These are phyloP conservation scores for Agelas oroides DNA, from an alignment of 37 sponge, comb jelly and placozoan genomes.

Conservation along the genomic window DNA sequence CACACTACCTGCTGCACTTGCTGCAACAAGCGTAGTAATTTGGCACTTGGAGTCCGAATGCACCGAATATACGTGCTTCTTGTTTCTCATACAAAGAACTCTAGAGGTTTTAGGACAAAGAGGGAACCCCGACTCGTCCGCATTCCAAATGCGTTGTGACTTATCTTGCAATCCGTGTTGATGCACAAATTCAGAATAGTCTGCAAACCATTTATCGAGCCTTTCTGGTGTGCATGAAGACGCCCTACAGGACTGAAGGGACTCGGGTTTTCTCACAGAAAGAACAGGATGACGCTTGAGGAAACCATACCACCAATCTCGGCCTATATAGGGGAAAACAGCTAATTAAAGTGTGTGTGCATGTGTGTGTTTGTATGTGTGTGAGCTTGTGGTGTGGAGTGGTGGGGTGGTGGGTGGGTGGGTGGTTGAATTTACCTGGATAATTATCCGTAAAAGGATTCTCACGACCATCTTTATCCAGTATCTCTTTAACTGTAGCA, in stretches of 20 bases:
- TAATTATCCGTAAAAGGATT: constrained; percentile 51
- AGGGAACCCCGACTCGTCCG: constrained; percentile 52
- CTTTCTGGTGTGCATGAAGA: constrained; percentile 31
- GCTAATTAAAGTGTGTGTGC: too few species aligned
- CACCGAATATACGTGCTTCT: constrained; percentile 17
- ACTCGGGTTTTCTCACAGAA: not conserved
- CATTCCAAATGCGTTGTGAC: constrained; percentile 43
- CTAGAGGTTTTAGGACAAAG: constrained; percentile 36
- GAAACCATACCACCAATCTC: constrained; percentile 57
- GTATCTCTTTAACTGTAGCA: constrained; percentile 18
- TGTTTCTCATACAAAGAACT: not conserved
- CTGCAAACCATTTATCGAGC: constrained; percentile 16
- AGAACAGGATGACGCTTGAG: not conserved
- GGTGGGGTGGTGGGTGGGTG: too few species aligned
- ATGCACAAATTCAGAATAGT: constrained; percentile 10
- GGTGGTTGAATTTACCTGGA: constrained; percentile 52
- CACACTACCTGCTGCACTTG: constrained; percentile 24
- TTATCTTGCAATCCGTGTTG: constrained; percentile 3
- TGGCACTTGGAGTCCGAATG: constrained; percentile 17
- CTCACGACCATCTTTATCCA: constrained; percentile 32
- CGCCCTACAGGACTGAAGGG: constrained; percentile 9
- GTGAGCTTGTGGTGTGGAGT: too few species aligned
- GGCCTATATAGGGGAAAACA: too few species aligned
- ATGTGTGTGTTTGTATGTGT: too few species aligned
- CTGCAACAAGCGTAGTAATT: constrained; percentile 47